Conservation (phyloP, 2,113 vertebrate genomes). For the Ptyas mucosa region DNA sequence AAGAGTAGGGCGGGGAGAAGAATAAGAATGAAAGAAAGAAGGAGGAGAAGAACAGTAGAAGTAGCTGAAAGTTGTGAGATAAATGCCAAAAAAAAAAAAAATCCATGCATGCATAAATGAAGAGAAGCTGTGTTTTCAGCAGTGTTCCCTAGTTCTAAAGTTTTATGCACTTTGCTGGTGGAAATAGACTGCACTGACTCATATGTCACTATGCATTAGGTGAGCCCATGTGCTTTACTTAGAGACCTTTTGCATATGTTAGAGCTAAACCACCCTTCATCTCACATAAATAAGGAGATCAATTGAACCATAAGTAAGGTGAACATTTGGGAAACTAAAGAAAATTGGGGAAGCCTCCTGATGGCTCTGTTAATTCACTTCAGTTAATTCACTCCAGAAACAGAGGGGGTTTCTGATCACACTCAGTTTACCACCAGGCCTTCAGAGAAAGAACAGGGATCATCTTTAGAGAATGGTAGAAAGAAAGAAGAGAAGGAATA, state of each 20-base stretch:
- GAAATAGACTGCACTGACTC: conserved; percentile 41
- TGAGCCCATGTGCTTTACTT: neutral
- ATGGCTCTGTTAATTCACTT: neutral
- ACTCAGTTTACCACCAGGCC: neutral
- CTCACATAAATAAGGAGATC: conserved; percentile 1
- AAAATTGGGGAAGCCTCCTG: conserved; percentile 10
- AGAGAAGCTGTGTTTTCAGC: conserved; percentile 27
- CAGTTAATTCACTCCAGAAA: no score
- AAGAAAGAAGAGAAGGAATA: conserved; percentile 27
- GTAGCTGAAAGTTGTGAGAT: neutral
- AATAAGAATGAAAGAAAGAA: conserved; percentile 45
- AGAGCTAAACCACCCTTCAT: neutral
- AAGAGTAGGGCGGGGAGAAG: conserved; percentile 52
- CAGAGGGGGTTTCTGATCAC: neutral
- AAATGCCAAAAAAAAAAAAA: conserved; percentile 24
- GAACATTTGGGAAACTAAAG: conserved; percentile 5
- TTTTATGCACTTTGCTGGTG: conserved; percentile 49
- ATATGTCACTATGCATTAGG: neutral
- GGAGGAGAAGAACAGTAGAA: neutral
- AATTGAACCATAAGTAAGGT: neutral
- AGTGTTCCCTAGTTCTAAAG: conserved; percentile 45
- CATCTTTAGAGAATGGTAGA: conserved; percentile 38
- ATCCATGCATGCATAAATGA: conserved; percentile 4
- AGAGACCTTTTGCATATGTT: conserved; percentile 17
- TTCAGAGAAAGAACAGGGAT: conserved; percentile 23